A percentile compares a stretch with the other conserved stretches of the same genome.
Evolutionary conservation across 35 echinoderm and acorn worm genomes (phyloP).

Genomic region (Eucidaris tribuloides): DNA sequence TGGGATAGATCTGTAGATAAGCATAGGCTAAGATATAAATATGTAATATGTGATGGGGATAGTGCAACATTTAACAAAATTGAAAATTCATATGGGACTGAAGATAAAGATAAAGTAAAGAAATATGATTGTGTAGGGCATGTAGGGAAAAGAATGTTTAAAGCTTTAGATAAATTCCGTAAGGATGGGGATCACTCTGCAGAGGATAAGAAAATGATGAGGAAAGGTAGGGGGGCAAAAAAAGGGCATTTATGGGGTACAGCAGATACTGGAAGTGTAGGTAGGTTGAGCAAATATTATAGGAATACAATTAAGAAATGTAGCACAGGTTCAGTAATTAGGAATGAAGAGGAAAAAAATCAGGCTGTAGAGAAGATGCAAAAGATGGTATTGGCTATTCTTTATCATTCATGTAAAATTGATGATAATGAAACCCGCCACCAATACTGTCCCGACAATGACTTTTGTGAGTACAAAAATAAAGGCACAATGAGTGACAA

Average conservation of each 20-base stretch:
- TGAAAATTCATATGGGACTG: neutral
- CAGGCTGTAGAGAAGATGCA: too few relatives aligned
- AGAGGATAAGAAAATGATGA: neutral
- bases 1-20: neutral
- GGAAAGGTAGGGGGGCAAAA: neutral
- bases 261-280: neutral
- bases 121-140: constrained; percentile 36
- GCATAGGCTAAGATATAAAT: neutral
- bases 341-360: too few relatives aligned
- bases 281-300: neutral
- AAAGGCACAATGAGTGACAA: neutral
- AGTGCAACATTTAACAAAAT: neutral
- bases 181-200: neutral
- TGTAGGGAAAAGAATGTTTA: constrained; percentile 34
- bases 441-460: too few relatives aligned
- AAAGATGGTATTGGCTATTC: too few relatives aligned
- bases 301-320: too few relatives aligned
- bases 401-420: too few relatives aligned
- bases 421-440: too few relatives aligned
- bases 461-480: too few relatives aligned
- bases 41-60: constrained; percentile 29
- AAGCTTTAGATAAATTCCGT: neutral
- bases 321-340: too few relatives aligned
- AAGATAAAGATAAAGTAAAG: neutral
- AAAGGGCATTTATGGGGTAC: neutral